Conservation (phyloP, 2,888 invertebrate species). For the Laspeyria flexula region DNA sequence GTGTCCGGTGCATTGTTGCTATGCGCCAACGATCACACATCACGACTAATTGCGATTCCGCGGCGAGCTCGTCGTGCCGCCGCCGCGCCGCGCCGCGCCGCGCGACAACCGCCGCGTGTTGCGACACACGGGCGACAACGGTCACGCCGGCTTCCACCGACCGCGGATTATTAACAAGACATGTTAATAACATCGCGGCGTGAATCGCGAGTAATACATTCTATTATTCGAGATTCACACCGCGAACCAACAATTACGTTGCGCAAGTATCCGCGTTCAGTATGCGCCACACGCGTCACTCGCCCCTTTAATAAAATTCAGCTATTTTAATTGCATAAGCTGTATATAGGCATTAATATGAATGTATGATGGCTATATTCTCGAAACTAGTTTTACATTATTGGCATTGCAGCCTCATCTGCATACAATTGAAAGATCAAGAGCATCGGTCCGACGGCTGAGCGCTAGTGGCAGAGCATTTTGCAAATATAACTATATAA, state of each 20-base stretch:
- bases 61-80: conserved; percentile 17
- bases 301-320: conserved; percentile 51
- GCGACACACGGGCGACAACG: conserved; percentile 44
- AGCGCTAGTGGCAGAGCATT: conserved; percentile 7
- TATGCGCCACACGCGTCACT: conserved; percentile 56
- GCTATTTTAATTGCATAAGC: conserved; percentile 68
- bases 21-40: conserved; percentile 43
- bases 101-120: conserved; percentile 34
- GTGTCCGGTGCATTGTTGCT: conserved; percentile 50
- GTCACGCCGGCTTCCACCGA: conserved; percentile 31
- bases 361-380: conserved; percentile 26
- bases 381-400: conserved; percentile 32
- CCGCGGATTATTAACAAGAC: conserved; percentile 39
- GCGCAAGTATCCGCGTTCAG: conserved; percentile 64
- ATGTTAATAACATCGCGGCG: not conserved
- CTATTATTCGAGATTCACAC: conserved; percentile 59
- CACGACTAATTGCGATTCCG: conserved; percentile 42
- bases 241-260: conserved; percentile 66
- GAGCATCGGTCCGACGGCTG: conserved; percentile 22
- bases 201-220: not conserved
- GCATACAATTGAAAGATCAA: conserved; percentile 48
- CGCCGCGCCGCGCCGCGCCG: conserved; percentile 41
- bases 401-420: conserved; percentile 35
- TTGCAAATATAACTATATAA: conserved; percentile 22
- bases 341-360: conserved; percentile 28